These are phyloP conservation scores for Thymallus thymallus DNA, from an alignment of 2,113 vertebrate genomes.

Conservation along the genomic window DNA sequence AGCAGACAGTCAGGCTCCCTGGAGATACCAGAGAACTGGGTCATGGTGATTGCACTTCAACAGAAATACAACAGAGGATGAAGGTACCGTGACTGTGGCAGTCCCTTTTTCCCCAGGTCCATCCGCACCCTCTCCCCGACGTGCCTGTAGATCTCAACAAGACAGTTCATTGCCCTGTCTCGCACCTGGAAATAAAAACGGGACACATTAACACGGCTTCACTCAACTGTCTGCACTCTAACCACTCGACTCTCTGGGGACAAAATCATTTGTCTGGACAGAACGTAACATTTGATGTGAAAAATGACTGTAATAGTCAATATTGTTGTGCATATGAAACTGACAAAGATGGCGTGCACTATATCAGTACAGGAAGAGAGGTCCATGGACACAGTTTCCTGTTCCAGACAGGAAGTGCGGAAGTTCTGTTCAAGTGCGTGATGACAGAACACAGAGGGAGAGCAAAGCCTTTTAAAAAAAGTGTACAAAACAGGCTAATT, in stretches of 20 bases:
- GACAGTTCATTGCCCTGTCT: conserved; percentile 92
- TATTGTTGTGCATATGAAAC: not conserved
- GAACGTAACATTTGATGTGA: not conserved
- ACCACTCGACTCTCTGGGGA: not conserved
- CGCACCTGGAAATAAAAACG: conserved; percentile 78
- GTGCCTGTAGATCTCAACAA: conserved; percentile 97
- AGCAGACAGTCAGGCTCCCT: not conserved
- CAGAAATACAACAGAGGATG: not conserved
- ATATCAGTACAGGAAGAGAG: conserved; percentile 27
- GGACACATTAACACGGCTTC: not conserved
- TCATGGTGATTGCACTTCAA: not conserved
- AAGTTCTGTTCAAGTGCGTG: not conserved
- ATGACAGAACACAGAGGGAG: conserved; percentile 36
- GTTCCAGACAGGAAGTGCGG: conserved; percentile 35
- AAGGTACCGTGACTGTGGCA: conserved; percentile 94
- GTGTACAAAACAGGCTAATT: too few relatives aligned
- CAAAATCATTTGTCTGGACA: not conserved
- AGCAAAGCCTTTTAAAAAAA: not conserved
- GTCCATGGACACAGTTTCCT: conserved; percentile 47
- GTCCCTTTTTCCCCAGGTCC: conserved; percentile 95
- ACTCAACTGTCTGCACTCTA: conserved; percentile 2
- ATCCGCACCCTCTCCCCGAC: conserved; percentile 93
- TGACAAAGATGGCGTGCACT: not conserved
- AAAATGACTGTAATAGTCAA: not conserved
- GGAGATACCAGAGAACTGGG: not conserved